Percentiles rank a stretch among this genome's conserved stretches.
Conservation (phyloP, 2,113 vertebrate genomes). For the Labeo rohita region DNA sequence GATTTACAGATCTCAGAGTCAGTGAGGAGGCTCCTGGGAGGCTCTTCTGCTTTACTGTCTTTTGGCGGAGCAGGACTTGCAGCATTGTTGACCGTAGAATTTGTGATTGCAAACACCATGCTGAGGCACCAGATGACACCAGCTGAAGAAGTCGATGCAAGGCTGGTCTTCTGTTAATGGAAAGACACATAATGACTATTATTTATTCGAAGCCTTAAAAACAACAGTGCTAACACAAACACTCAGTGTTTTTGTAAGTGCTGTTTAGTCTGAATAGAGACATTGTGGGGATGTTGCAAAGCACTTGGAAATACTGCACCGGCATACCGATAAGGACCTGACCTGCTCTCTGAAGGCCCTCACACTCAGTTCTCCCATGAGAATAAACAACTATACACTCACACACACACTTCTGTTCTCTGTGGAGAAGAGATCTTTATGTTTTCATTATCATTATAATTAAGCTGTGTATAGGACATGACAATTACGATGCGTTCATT, state of each 20-base stretch:
- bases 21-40: constrained; percentile 44
- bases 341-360: constrained; percentile 4
- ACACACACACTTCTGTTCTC: neutral
- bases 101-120: constrained; percentile 96
- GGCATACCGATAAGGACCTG: constrained; percentile 25
- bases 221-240: neutral
- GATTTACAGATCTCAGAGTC: constrained; percentile 17
- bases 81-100: constrained; percentile 95
- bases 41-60: constrained; percentile 68
- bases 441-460: neutral
- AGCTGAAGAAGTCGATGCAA: constrained; percentile 89
- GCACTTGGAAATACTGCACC: neutral
- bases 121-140: constrained; percentile 94
- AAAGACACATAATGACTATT: constrained; percentile 28
- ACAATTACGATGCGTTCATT: neutral
- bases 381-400: neutral
- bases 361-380: neutral
- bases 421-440: neutral
- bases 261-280: constrained; percentile 26
- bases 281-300: neutral
- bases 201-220: neutral
- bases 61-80: constrained; percentile 88
- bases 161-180: constrained; percentile 78
- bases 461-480: neutral
- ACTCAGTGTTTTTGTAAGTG: constrained; percentile 6